Evolutionary conservation across 2,888 invertebrate species (phyloP).

Genomic region (Idaea straminata): DNA sequence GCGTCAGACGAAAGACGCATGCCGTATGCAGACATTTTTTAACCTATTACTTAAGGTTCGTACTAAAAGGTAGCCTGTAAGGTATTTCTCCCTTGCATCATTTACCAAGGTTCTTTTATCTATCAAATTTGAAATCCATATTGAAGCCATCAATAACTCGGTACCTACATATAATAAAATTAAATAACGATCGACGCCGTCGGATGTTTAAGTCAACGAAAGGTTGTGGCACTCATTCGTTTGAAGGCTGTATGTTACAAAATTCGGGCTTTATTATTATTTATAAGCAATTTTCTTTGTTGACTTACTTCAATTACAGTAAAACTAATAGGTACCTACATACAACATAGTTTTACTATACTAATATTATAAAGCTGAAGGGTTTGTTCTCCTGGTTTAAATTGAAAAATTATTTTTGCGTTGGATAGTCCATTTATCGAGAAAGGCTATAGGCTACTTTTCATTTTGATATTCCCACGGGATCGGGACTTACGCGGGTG

Average conservation of each 20-base stretch:
- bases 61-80: neutral
- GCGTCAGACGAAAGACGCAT: no score
- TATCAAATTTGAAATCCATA: constrained; percentile 27
- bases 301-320: constrained; percentile 17
- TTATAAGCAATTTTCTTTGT: constrained; percentile 13
- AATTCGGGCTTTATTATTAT: constrained; percentile 20
- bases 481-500: no score
- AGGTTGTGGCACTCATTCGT: constrained; percentile 23
- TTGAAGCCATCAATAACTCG: constrained; percentile 23
- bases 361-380: no score
- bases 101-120: constrained; percentile 26
- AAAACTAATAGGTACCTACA: constrained; percentile 9
- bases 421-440: no score
- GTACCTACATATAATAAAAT: constrained; percentile 20
- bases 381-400: no score
- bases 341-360: no score
- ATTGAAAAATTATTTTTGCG: no score
- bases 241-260: constrained; percentile 31
- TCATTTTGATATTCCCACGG: no score
- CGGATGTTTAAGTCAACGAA: constrained; percentile 11
- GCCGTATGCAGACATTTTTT: no score
- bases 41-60: neutral
- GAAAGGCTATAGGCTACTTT: no score
- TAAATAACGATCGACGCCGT: constrained; percentile 19
- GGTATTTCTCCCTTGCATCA: constrained; percentile 16